Base-by-base conservation (phyloP, 2,888 invertebrate species). In the Agonopterix alstromeriana region DNA sequence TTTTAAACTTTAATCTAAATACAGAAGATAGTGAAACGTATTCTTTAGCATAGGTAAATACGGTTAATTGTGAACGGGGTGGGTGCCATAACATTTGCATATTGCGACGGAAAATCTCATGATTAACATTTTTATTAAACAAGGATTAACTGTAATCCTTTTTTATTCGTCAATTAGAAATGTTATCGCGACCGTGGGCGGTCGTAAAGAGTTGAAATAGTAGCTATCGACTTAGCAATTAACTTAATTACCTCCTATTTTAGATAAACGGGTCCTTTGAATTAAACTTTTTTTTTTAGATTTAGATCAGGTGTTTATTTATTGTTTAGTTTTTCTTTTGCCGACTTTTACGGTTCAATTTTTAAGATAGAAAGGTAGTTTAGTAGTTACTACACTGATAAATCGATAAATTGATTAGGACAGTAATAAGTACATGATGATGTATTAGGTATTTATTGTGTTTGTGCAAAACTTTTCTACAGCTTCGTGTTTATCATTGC, bases 81-180 rank as follows among this genome's bases (percentile, higher is more conserved):
- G 53, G 49, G 45, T 52, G 71, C 70, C 49, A 70, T 79, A 74
- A 77, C 67, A 88, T 88, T 88, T 74, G 82, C 87, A 88, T 88
- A 82, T 58, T 70, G 70, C 75, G 76, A 68, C 73, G 77, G 74
- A 61, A 79, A 79, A 82, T 81, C 76, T 80, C 81, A 80, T 80
- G 78, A 87, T 87, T 88, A 88, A 86, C 87, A 87, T 87, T 87
- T 88, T 87, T 87, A 88, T 87, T 87, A 88, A 87, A 86, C 82
- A 76, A 70, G 82, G 87, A 87, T 87, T 82, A 82, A 62, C 61
- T 64, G 60, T 83, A 86, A 88, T 86, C 88, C 87, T 87, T 87
- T 86, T 88, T 87, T 88, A 88, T 88, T 85, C 71, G 87, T 81
- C 87, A 86, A 88, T 88, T 86, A 88, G 87, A 77, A 64, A 74